Base-by-base conservation (phyloP, 2,888 invertebrate species). In the Drosophila nr. medialis region DNA sequence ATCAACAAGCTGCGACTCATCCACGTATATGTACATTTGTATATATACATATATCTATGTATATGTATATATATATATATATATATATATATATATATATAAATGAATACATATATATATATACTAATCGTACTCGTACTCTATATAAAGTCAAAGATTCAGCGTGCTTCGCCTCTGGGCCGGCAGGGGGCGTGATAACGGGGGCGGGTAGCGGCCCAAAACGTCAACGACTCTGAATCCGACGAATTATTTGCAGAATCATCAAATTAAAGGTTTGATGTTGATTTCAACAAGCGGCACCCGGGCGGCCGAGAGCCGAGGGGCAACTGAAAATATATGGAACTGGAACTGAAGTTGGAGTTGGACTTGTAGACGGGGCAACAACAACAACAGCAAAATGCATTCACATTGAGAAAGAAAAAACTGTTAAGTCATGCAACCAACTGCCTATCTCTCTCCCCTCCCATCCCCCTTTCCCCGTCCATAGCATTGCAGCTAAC, bases 211-310 rank as follows among this genome's bases (percentile, higher is more conserved):
- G 62, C 50, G 34, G 34, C n/a, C 55, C 54, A 80, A 86, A 89
- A 75, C 87, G 89, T 85, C 89, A 89, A 85, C 85, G 88, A 84
- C 87, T 89, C 73, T 59, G 54, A 79, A 78, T 78, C 75, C 76
- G 72, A 86, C 75, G 89, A 78, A 87, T 85, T 85, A 87, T 84
- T 89, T 90, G 91, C 89, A 87, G 87, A 90, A 90, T 91, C 90
- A 89, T 91, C 89, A 91, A 89, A 89, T 91, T 89, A 84, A 91
- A 91, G 89, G 87, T 88, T 88, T 88, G 90, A 86, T 86, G 90
- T 88, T 87, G 86, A 89, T 88, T 88, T 90, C 86, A 89, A 89
- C 87, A 68, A 89, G 87, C 84, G 62, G 65, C 77, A 63, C 72
- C 62, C 70, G 53, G 64, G 80, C 61, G 69, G 54, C 58, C 34